phyloP scores from a whole-genome alignment of 1,140 invertebrate genomes.

The Zaprionus gabonicus region DNA sequence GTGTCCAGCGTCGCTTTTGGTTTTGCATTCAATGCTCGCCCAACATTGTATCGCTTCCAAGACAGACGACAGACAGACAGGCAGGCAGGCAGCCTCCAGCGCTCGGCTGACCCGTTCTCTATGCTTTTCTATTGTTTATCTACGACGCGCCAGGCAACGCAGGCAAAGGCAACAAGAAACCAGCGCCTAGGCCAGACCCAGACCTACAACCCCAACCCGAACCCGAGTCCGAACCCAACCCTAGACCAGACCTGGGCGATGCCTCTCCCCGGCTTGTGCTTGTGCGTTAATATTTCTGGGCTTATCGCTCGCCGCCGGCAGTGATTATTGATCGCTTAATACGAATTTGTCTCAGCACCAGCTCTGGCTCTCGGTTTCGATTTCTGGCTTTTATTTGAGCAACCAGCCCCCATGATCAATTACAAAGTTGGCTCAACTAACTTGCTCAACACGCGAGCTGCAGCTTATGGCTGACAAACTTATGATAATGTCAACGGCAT shows the following conservation, averaged over 20 bases:
- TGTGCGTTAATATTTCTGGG: slow-evolving; percentile 70
- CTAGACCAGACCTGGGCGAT: neutral
- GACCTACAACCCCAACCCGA: slow-evolving; percentile 15
- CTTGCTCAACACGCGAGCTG: slow-evolving; percentile 6
- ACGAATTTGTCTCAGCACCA: slow-evolving; percentile 55
- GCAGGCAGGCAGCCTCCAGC: slow-evolving; percentile 44
- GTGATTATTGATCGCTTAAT: slow-evolving; percentile 83
- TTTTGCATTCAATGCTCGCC: slow-evolving; percentile 48
- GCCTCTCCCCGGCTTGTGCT: slow-evolving; percentile 4
- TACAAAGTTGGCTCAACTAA: slow-evolving; percentile 27
- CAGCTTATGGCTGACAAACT: slow-evolving; percentile 1
- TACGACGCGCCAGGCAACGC: slow-evolving; percentile 50
- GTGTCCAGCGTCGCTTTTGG: slow-evolving; percentile 48
- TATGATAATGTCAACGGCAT: slow-evolving; percentile 49
- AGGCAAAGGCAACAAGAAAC: neutral
- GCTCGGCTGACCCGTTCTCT: slow-evolving; percentile 66
- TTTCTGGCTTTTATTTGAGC: slow-evolving; percentile 39
- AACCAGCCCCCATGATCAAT: slow-evolving; percentile 57
- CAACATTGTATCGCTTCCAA: slow-evolving; percentile 41
- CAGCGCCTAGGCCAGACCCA: neutral
- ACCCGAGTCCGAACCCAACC: neutral
- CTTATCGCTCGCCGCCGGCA: slow-evolving; percentile 64
- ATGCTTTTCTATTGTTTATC: slow-evolving; percentile 82
- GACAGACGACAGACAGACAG: neutral
- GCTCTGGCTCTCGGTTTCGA: slow-evolving; percentile 15